phyloP scores from a whole-genome alignment of 2,888 invertebrate genomes.

The Azorinus chamasolen region DNA sequence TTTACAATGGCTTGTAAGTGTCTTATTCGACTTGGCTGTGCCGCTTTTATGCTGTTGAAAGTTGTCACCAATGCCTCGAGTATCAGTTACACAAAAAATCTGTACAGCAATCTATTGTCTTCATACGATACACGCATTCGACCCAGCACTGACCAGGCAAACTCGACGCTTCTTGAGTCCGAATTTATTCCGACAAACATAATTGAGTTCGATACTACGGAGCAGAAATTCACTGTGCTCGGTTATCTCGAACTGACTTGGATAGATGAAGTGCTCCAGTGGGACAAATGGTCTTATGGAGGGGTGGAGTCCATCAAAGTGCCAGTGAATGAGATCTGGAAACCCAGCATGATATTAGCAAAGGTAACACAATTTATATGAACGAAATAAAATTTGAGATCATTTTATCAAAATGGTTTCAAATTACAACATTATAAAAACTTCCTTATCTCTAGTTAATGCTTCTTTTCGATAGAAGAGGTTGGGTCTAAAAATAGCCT shows the following conservation, averaged over 20 bases:
- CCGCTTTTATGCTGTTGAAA: too few species aligned
- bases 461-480: too few species aligned
- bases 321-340: conserved; percentile 53
- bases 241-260: conserved; percentile 45
- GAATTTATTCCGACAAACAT: conserved; percentile 50
- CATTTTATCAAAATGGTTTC: too few species aligned
- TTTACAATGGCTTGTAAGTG: too few species aligned
- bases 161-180: conserved; percentile 23
- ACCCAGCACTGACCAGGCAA: conserved; percentile 45
- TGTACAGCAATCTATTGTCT: conserved; percentile 23
- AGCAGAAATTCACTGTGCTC: conserved; percentile 59
- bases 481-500: too few species aligned
- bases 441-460: too few species aligned
- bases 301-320: conserved; percentile 39
- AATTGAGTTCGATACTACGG: conserved; percentile 57
- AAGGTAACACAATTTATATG: conserved; percentile 39
- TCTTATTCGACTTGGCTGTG: too few species aligned
- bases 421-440: too few species aligned
- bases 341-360: conserved; percentile 51
- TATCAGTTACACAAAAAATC: conserved; percentile 3
- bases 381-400: too few species aligned
- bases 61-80: too few species aligned
- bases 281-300: conserved; percentile 34
- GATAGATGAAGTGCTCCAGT: conserved; percentile 56
- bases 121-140: conserved; percentile 58